Conservation (phyloP, 2,888 invertebrate genomes). For the Caenorhabditis sp. region DNA sequence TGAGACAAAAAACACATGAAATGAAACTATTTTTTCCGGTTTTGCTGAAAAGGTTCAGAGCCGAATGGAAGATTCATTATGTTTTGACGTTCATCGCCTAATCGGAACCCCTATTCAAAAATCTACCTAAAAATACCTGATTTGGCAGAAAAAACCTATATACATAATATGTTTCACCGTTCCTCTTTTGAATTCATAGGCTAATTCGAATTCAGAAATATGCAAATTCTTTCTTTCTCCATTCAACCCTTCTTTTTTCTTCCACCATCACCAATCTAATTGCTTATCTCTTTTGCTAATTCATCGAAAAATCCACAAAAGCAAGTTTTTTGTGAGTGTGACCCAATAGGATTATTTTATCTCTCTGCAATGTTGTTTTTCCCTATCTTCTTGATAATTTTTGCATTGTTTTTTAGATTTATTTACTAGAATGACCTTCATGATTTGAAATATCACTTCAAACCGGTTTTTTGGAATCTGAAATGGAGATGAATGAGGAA, state of each 20-base stretch:
- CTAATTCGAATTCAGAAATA: too few species aligned
- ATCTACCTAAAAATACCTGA: too few species aligned
- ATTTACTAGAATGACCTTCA: not conserved
- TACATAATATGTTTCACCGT: not conserved
- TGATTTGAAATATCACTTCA: not conserved
- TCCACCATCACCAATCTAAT: slow-evolving; percentile 1
- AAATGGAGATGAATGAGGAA: not conserved
- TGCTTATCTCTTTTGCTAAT: slow-evolving; percentile 8
- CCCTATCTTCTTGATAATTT: not conserved
- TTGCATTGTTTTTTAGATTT: not conserved
- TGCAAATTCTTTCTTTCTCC: too few species aligned
- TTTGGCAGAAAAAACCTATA: too few species aligned
- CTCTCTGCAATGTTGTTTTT: slow-evolving; percentile 2
- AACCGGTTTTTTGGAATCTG: not conserved
- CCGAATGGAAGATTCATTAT: too few species aligned
- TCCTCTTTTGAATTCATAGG: too few species aligned
- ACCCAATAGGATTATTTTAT: slow-evolving; percentile 14
- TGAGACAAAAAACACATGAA: too few species aligned
- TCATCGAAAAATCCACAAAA: slow-evolving; percentile 8
- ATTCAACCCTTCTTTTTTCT: not conserved
- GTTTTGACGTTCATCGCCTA: too few species aligned
- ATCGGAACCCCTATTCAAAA: too few species aligned
- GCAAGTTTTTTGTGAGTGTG: slow-evolving; percentile 19
- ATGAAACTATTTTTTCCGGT: too few species aligned
- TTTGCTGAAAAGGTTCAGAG: too few species aligned